Base-by-base conservation (phyloP, 2,888 invertebrate genomes). In the Notocelia uddmanniana region DNA sequence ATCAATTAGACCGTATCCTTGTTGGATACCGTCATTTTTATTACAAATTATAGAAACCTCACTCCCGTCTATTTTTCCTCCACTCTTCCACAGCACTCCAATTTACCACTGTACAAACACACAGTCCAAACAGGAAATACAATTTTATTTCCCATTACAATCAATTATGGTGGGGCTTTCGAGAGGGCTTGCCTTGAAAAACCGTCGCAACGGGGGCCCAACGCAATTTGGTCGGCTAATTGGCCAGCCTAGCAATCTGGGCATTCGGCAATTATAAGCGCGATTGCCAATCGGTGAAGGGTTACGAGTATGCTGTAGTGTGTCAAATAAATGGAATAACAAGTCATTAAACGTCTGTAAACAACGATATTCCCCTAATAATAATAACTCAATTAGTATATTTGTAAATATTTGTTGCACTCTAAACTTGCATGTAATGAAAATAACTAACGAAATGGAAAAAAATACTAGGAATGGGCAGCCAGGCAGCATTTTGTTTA, bases 61-160 rank as follows among this genome's bases (percentile, higher is more conserved):
- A n/a, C n/a, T n/a, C n/a, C n/a, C n/a, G n/a, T n/a, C 5, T 31
- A 52, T 64, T 37, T 37, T 60, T 21, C 31, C 50, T 31, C 50
- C 23, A 26, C 5, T 26, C 19, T 54, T 26, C 64, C 34, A 54
- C 34, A 64, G 15, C 13, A n/a, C 37, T 34, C 18, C 60, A 60
- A 45, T 60, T 60, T 59, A 10, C 26, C 37, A 37, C 64, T 23
- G 50, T 54, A 37, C 50, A 54, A 64, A 64, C 63, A 63, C 34
- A 64, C 66, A 66, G 37, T 59, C 41, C 54, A 59, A 59, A 67
- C 34, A 41, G 52, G 31, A 69, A 66, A 67, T 54, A 59, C 66
- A 71, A 71, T 71, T 71, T 67, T 71, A 66, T 71, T 67, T 71
- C 45, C 66, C 71, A 71, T 71, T 60, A 66, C 59, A 71, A 71